phyloP scores from a whole-genome alignment of 2,888 invertebrate genomes.

The Anthophora plumipes region DNA sequence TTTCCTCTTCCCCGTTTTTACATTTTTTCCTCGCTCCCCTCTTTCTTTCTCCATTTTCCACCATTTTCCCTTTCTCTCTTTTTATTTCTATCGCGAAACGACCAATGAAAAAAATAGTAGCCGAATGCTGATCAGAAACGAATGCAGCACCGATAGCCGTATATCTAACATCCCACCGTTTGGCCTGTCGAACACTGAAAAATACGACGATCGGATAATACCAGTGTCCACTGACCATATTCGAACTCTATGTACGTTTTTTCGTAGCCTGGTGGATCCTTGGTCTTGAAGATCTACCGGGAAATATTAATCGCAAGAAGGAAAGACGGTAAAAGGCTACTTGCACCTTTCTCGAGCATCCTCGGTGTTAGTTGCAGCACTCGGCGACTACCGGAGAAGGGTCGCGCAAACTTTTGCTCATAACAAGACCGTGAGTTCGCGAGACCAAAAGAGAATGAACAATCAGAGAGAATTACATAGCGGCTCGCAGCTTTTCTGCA shows the following conservation, averaged over 20 bases:
- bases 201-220: slow-evolving; percentile 78
- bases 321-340: background rate
- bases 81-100: slow-evolving; percentile 32
- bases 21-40: no score
- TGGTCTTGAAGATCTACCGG: slow-evolving; percentile 4
- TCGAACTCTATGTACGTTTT: slow-evolving; percentile 35
- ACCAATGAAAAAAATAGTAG: slow-evolving; percentile 66
- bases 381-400: slow-evolving; percentile 22
- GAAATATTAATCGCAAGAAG: slow-evolving; percentile 53
- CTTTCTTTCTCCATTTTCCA: background rate
- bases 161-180: slow-evolving; percentile 78
- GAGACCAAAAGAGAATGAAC: slow-evolving; percentile 57
- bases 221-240: slow-evolving; percentile 58
- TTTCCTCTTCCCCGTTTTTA: no score
- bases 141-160: slow-evolving; percentile 75
- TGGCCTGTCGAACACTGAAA: slow-evolving; percentile 70
- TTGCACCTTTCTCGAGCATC: slow-evolving; percentile 22
- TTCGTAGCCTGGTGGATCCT: background rate
- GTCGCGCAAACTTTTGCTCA: slow-evolving; percentile 46
- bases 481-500: background rate
- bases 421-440: slow-evolving; percentile 49
- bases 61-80: no score
- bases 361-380: slow-evolving; percentile 7
- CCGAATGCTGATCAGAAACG: slow-evolving; percentile 71
- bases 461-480: slow-evolving; percentile 61